These are phyloP conservation scores for Limnodromus scolopaceus DNA, from an alignment of 2,797 vertebrate species.

Conservation along the genomic window DNA sequence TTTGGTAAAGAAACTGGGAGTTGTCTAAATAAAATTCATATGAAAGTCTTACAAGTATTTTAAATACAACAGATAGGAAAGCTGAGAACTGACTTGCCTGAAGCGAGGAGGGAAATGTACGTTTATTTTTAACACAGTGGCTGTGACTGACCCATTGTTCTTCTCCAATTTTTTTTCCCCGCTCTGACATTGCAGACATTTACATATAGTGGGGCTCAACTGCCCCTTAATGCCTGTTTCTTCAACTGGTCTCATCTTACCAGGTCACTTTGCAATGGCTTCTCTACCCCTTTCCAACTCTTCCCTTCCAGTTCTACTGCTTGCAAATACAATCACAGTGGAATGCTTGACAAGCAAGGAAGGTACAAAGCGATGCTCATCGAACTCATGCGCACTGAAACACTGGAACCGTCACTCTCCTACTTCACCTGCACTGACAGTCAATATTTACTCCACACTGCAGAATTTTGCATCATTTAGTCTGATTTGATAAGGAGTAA, in stretches of 20 bases:
- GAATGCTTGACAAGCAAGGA: not conserved
- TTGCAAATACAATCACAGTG: not conserved
- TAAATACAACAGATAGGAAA: not conserved
- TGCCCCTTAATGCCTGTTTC: not conserved
- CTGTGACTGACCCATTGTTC: not conserved
- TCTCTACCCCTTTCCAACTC: not conserved
- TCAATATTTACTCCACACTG: not conserved
- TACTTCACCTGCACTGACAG: not conserved
- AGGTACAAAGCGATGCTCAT: not conserved
- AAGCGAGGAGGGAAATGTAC: fast-evolving
- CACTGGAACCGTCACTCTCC: not conserved
- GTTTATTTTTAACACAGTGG: not conserved
- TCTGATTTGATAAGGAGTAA: not conserved
- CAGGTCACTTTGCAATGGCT: not conserved
- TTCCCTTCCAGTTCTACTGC: not conserved
- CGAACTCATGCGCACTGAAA: not conserved
- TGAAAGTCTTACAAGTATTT: not conserved
- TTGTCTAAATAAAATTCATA: not conserved
- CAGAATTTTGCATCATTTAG: not conserved
- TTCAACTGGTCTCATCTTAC: not conserved
- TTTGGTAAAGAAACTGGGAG: not conserved
- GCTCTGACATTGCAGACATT: not conserved
- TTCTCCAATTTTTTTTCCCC: fast-evolving
- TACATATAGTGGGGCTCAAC: not conserved
- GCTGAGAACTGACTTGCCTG: not conserved